Percentiles rank a stretch among this genome's conserved stretches.
Conservation (phyloP, 92 coral and sea anemone genomes). For the Zoanthus sociatus region DNA sequence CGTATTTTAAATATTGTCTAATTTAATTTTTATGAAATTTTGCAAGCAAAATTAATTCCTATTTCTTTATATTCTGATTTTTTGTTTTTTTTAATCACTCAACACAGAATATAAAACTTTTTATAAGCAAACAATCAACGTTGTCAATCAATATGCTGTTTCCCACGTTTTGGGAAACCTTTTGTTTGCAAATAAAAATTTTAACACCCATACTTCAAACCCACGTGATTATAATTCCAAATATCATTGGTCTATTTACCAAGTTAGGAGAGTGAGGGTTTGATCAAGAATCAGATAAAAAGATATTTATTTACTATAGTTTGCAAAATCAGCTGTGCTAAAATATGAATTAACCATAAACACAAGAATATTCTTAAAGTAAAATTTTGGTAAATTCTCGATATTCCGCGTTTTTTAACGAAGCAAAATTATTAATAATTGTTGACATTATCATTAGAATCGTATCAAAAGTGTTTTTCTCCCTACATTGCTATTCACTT, state of each 20-base stretch:
- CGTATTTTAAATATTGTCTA: too few species aligned
- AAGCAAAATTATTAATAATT: not conserved
- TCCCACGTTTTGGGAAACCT: not conserved
- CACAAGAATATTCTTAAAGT: not conserved
- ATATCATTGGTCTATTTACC: slow-evolving; percentile 24
- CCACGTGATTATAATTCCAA: slow-evolving; percentile 10
- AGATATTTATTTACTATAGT: not conserved
- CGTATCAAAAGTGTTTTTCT: slow-evolving; percentile 61
- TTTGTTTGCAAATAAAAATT: not conserved
- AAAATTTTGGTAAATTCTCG: not conserved
- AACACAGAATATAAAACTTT: too few species aligned
- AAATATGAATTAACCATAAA: not conserved
- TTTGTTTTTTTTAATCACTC: too few species aligned
- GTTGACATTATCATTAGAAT: not conserved
- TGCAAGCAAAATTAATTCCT: too few species aligned
- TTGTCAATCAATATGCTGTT: not conserved
- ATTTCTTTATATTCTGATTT: too few species aligned
- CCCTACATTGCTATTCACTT: slow-evolving; percentile 38
- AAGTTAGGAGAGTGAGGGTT: slow-evolving; percentile 39
- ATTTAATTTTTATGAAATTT: too few species aligned
- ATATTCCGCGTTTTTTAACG: not conserved
- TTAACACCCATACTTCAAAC: not conserved
- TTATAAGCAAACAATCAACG: too few species aligned
- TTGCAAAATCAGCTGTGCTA: not conserved
- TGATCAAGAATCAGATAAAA: slow-evolving; percentile 12